These are phyloP conservation scores for Mixornis gularis DNA, from an alignment of 2,113 vertebrate genomes.

Conservation along the genomic window DNA sequence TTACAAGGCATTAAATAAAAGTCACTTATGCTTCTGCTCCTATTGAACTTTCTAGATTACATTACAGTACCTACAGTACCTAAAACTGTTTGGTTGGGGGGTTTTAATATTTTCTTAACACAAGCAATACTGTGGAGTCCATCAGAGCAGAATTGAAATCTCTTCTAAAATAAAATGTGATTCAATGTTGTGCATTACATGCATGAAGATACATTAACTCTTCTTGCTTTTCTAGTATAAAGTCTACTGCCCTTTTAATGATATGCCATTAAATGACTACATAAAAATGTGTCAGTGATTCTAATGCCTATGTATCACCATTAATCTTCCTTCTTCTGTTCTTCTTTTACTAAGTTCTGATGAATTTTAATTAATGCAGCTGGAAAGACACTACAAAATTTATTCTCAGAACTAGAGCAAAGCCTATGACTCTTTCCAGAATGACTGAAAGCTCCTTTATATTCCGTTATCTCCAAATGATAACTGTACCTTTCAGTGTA, in stretches of 20 bases:
- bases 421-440: not conserved
- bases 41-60: not conserved
- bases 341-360: not conserved
- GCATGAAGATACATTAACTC: not conserved
- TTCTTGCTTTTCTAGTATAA: not conserved
- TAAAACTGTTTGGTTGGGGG: not conserved
- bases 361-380: slow-evolving; percentile 9
- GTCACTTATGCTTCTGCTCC: not conserved
- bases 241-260: not conserved
- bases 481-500: not conserved
- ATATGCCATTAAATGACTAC: not conserved
- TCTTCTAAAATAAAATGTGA: not conserved
- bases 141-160: not conserved
- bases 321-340: not conserved
- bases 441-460: slow-evolving; percentile 34
- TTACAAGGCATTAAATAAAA: not conserved
- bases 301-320: not conserved
- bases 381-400: not conserved
- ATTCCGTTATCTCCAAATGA: slow-evolving; percentile 25
- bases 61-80: not conserved
- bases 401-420: not conserved
- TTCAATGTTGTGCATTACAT: not conserved
- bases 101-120: not conserved
- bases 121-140: not conserved
- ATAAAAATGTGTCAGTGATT: not conserved